Percentiles rank a stretch among this genome's conserved stretches.
These are phyloP conservation scores for Amphimedon queenslandica DNA, from an alignment of 37 sponge, comb jelly and placozoan species.

Conservation along the genomic window DNA sequence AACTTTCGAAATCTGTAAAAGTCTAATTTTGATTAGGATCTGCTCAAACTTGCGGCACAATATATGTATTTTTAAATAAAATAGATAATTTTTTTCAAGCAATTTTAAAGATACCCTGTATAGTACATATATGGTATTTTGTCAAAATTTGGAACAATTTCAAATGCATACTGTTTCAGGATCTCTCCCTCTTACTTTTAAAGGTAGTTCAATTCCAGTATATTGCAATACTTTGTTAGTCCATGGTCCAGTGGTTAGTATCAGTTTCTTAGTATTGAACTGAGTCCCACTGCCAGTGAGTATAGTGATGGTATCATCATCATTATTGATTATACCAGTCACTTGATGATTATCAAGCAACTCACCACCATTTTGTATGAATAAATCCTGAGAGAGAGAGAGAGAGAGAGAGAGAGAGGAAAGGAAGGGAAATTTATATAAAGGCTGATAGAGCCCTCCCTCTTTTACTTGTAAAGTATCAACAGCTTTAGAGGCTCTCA, in stretches of 20 bases:
- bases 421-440: too few relatives aligned
- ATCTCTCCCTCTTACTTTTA: conserved; percentile 11
- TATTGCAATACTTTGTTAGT: conserved; percentile 30
- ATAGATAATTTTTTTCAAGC: too few relatives aligned
- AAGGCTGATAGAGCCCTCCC: not conserved
- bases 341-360: conserved; percentile 59
- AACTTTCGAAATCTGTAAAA: too few relatives aligned
- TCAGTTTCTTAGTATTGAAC: conserved; percentile 49
- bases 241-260: conserved; percentile 82
- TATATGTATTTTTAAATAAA: too few relatives aligned
- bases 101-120: too few relatives aligned
- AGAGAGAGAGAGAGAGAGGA: conserved; percentile 7
- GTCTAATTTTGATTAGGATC: too few relatives aligned
- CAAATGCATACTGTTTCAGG: too few relatives aligned
- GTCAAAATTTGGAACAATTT: too few relatives aligned
- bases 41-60: too few relatives aligned
- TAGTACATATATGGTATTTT: too few relatives aligned
- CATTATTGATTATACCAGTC: conserved; percentile 51
- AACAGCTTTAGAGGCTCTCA: conserved; percentile 49
- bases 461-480: conserved; percentile 53
- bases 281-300: conserved; percentile 28
- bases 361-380: conserved; percentile 53
- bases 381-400: conserved; percentile 44
- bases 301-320: conserved; percentile 40
- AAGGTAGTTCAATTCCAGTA: conserved; percentile 57